phyloP scores from a whole-genome alignment of 2,113 vertebrate genomes.

The Sceloporus tristichus region DNA sequence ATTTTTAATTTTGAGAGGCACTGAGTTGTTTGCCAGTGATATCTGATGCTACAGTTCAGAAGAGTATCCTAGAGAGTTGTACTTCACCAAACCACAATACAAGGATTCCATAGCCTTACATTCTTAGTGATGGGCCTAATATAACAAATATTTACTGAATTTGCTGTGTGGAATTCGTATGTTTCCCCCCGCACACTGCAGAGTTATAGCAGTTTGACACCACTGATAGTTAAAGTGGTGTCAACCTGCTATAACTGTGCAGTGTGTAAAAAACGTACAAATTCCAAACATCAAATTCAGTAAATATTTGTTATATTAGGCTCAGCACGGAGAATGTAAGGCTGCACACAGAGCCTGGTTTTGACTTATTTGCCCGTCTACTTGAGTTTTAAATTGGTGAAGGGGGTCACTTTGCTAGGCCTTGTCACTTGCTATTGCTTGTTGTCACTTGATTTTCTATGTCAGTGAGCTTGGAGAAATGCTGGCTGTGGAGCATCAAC shows the following conservation, averaged over 20 bases:
- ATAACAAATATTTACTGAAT: not conserved
- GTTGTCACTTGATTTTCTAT: not conserved
- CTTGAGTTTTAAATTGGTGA: not conserved
- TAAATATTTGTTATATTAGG: not conserved
- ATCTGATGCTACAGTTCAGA: too few species aligned
- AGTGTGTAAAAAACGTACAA: too few species aligned
- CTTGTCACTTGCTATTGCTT: not conserved
- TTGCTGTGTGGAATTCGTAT: not conserved
- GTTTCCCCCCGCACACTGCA: too few species aligned
- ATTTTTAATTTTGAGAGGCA: too few species aligned
- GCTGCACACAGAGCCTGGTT: too few species aligned
- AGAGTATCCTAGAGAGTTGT: too few species aligned
- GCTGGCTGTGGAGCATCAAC: not conserved
- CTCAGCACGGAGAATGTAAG: not conserved
- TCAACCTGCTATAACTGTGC: too few species aligned
- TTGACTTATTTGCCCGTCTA: not conserved
- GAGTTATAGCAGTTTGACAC: too few species aligned
- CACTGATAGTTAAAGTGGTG: too few species aligned
- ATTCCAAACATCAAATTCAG: not conserved
- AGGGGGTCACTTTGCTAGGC: not conserved
- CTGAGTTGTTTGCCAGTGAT: too few species aligned
- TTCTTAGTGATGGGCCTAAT: not conserved
- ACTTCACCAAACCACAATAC: too few species aligned
- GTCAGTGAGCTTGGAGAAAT: not conserved
- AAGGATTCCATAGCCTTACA: too few species aligned